phyloP scores from a whole-genome alignment of 2,113 vertebrate species.

The Eleginops maclovinus region DNA sequence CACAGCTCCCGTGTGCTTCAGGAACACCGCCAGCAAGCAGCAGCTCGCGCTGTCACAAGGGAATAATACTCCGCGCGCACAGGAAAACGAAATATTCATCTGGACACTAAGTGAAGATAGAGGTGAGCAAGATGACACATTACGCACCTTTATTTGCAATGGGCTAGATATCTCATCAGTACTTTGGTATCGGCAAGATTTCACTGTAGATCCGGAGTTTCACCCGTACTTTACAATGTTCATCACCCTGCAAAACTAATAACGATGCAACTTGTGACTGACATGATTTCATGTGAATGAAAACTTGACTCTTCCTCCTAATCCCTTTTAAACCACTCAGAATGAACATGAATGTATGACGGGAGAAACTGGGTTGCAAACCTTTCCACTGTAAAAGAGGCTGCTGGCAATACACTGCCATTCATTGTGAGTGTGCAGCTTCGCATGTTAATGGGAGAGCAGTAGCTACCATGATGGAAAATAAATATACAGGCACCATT shows the following conservation, averaged over 20 bases:
- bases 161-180: too few species aligned
- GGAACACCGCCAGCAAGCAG: slow-evolving; percentile 57
- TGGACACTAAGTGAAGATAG: slow-evolving; percentile 31
- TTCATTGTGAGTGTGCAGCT: slow-evolving; percentile 40
- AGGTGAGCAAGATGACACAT: slow-evolving; percentile 83
- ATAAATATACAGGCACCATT: neutral
- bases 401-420: slow-evolving; percentile 9
- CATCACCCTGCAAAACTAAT: neutral
- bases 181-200: too few species aligned
- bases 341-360: neutral
- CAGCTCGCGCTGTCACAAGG: slow-evolving; percentile 48
- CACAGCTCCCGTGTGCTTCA: slow-evolving; percentile 61
- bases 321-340: neutral
- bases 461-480: slow-evolving; percentile 11
- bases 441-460: slow-evolving; percentile 11
- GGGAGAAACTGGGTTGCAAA: neutral
- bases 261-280: neutral
- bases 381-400: neutral
- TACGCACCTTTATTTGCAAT: neutral
- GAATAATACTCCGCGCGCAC: slow-evolving; percentile 53
- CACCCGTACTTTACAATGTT: neutral
- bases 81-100: slow-evolving; percentile 12
- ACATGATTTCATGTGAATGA: neutral
- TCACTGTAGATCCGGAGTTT: neutral
- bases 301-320: neutral